Conservation (phyloP, 1,140 invertebrate genomes). For the Ridgeia piscesae region DNA sequence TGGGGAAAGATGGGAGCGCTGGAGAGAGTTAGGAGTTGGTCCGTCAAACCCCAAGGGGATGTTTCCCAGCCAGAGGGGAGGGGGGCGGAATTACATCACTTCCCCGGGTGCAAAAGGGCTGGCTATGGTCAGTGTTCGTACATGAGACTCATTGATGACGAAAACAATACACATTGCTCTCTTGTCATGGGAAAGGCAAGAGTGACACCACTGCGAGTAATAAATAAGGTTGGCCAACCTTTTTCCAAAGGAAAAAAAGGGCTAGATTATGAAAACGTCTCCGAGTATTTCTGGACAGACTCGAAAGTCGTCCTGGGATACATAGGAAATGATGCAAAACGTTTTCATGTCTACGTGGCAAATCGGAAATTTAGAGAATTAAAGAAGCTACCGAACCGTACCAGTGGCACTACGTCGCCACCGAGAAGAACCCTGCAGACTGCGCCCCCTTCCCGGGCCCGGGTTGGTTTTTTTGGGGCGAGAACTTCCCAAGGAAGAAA, state of each 20-base stretch:
- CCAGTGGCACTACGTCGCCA: conserved; percentile 19
- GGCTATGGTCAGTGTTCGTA: conserved; percentile 31
- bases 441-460: conserved; percentile 23
- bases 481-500: conserved; percentile 23
- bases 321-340: conserved; percentile 23
- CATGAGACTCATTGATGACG: conserved; percentile 10
- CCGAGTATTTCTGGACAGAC: too few relatives aligned
- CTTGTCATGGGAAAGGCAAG: conserved; percentile 31
- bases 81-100: conserved; percentile 27
- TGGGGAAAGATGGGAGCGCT: conserved; percentile 6
- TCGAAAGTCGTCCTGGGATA: conserved; percentile 29
- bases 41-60: conserved; percentile 7
- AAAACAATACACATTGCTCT: conserved; percentile 11
- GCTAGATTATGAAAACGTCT: too few relatives aligned
- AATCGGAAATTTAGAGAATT: conserved; percentile 20
- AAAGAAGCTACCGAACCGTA: not conserved
- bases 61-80: not conserved
- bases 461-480: conserved; percentile 26
- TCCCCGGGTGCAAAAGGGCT: conserved; percentile 28
- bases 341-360: conserved; percentile 30
- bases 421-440: conserved; percentile 20
- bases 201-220: conserved; percentile 19
- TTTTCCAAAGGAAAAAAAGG: too few relatives aligned
- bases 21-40: not conserved
- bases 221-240: conserved; percentile 14